Evolutionary conservation across 1,140 invertebrate species (phyloP).

Genomic region (Belonocnema kinseyi): DNA sequence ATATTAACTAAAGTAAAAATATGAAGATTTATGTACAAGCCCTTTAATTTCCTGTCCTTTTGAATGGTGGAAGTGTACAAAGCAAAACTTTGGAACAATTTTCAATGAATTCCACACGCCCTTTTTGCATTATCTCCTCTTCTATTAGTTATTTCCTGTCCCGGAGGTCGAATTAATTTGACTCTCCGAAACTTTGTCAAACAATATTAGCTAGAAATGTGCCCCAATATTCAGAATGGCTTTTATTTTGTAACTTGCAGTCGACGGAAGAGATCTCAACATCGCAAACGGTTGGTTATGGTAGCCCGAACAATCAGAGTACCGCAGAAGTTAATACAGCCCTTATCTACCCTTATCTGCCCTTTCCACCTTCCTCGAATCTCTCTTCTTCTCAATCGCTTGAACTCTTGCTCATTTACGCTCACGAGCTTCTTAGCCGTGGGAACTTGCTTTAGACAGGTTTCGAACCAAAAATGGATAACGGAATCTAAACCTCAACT

Average conservation of each 20-base stretch:
- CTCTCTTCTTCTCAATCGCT: constrained; percentile 41
- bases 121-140: neutral
- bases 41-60: too few species aligned
- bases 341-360: constrained; percentile 47
- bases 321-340: constrained; percentile 41
- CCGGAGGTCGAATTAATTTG: constrained; percentile 42
- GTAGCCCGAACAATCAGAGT: constrained; percentile 41
- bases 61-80: too few species aligned
- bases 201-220: constrained; percentile 46
- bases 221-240: constrained; percentile 48
- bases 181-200: constrained; percentile 47
- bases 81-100: neutral
- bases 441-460: constrained; percentile 34
- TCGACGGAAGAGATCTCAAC: constrained; percentile 46
- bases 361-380: constrained; percentile 41
- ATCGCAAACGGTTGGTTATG: constrained; percentile 54
- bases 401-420: constrained; percentile 11
- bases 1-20: too few species aligned
- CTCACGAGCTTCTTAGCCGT: neutral
- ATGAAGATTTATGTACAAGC: too few species aligned
- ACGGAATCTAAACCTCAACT: neutral
- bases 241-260: constrained; percentile 43
- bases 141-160: constrained; percentile 5
- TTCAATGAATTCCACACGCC: neutral
- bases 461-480: constrained; percentile 17